A percentile compares a stretch with the other conserved stretches of the same genome.
Evolutionary conservation across 53 echinoderm and acorn worm genomes (phyloP).

Genomic region (Arbacia lixula): DNA sequence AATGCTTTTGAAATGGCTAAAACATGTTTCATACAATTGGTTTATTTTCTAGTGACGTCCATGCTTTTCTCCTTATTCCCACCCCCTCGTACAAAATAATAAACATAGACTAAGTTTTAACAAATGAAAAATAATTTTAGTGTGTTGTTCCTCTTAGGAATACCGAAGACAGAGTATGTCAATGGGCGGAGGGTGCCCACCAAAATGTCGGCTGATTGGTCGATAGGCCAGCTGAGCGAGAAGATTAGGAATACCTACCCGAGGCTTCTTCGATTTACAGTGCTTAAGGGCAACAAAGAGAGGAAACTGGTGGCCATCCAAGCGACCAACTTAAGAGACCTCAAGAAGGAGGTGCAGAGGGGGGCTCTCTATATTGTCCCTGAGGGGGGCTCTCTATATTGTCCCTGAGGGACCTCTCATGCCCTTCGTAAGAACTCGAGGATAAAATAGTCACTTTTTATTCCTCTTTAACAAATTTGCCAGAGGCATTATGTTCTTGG

Average conservation of each 20-base stretch:
- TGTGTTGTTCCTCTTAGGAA: not conserved
- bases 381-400: not conserved
- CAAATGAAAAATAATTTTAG: not conserved
- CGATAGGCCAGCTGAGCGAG: constrained; percentile 4
- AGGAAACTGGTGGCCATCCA: not conserved
- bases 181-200: constrained; percentile 17
- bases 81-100: not conserved
- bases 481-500: not conserved
- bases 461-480: not conserved
- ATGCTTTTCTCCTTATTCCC: not conserved
- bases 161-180: constrained; percentile 9
- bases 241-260: not conserved
- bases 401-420: not conserved
- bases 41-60: not conserved
- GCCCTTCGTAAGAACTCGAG: not conserved
- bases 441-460: not conserved
- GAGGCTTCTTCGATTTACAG: not conserved
- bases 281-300: constrained; percentile 1
- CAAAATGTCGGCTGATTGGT: constrained; percentile 5
- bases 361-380: constrained; percentile 2
- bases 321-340: not conserved
- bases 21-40: not conserved
- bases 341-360: constrained; percentile 16
- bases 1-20: too few relatives aligned
- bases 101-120: not conserved